Base-by-base conservation (phyloP, 2,113 vertebrate genomes). In the Phylloscopus trochilus region DNA sequence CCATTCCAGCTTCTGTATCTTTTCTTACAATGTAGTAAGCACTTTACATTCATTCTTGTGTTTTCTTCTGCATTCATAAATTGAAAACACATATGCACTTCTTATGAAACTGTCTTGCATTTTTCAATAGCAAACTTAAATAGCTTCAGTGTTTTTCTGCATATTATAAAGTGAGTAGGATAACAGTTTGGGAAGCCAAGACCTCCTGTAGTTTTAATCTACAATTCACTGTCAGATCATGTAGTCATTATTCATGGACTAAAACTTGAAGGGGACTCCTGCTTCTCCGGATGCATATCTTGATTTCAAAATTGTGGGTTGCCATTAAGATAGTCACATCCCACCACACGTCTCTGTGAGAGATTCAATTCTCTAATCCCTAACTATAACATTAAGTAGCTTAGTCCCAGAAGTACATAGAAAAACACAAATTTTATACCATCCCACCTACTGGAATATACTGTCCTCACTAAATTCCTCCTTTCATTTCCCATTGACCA, bases 161-260 rank as follows among this genome's bases (percentile, higher is more conserved):
- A 33, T 51, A 33, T 73, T 62, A 72, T 64, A 60, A 84, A 91
- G 69, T n/a, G 69, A 41, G 69, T 58, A 89, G 62, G 24, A 84
- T 77, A 90, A 89, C 21, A 49, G 14, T 66, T 72, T 81, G 30
- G n/a, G 31, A 94, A 83, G 28, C 4, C 16, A 51, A 72, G 58
- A 81, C 60, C 56, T 77, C 89, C 77, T 79, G 60, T 59, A 80
- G 78, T 74, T 95, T 90, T 76, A 92, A 81, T 73, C 62, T 88
- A 27, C 28, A 51, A 22, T 30, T 93, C 41, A n/a, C 60, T 77
- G 49, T 58, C 81, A 66, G 15, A 73, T 76, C 51, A 74, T 26
- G 68, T n/a, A 52, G 64, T 85, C 62, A 63, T 70, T 90, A 94
- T 91, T 88, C 73, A 75, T 63, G 9, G 19, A 89, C 76, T 9